A percentile compares a stretch with the other conserved stretches of the same genome.
These are phyloP conservation scores for Varanus salvator DNA, from an alignment of 2,113 vertebrate genomes.

Conservation along the genomic window DNA sequence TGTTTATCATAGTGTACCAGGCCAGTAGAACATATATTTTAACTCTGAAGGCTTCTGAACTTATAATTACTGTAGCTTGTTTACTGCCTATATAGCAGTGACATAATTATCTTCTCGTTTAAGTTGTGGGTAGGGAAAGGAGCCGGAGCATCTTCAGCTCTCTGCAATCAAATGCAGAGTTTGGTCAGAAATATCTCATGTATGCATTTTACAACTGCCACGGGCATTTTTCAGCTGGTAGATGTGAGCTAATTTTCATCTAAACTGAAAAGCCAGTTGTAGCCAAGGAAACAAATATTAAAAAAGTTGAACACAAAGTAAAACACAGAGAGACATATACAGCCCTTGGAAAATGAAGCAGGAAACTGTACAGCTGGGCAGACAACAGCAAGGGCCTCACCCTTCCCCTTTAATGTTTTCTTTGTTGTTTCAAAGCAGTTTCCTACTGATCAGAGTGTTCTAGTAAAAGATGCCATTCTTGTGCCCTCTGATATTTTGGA, in stretches of 20 bases:
- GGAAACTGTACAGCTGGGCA: slow-evolving; percentile 65
- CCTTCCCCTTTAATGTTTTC: slow-evolving; percentile 64
- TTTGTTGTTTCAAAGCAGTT: slow-evolving; percentile 66
- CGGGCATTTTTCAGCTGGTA: slow-evolving; percentile 19
- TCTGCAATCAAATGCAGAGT: slow-evolving; percentile 19
- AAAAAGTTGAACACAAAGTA: no score
- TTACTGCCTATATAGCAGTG: slow-evolving; percentile 23
- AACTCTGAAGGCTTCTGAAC: slow-evolving; percentile 11
- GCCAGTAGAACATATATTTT: not conserved
- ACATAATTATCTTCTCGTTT: slow-evolving; percentile 35
- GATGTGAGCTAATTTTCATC: slow-evolving; percentile 3
- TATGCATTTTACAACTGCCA: slow-evolving; percentile 28
- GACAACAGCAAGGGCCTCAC: slow-evolving; percentile 43
- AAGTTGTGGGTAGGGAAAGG: not conserved
- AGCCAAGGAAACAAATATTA: slow-evolving; percentile 3
- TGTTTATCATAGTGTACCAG: slow-evolving; percentile 40
- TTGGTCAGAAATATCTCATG: not conserved
- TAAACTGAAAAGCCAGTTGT: not conserved
- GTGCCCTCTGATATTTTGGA: no score
- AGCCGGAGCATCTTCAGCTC: not conserved
- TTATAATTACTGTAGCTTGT: slow-evolving; percentile 15
- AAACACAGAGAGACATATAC: not conserved
- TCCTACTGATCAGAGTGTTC: slow-evolving; percentile 29
- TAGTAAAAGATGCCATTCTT: not conserved
- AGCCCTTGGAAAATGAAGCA: slow-evolving; percentile 44